Base-by-base conservation (phyloP, 2,888 invertebrate species). In the Heliconius charithonia region DNA sequence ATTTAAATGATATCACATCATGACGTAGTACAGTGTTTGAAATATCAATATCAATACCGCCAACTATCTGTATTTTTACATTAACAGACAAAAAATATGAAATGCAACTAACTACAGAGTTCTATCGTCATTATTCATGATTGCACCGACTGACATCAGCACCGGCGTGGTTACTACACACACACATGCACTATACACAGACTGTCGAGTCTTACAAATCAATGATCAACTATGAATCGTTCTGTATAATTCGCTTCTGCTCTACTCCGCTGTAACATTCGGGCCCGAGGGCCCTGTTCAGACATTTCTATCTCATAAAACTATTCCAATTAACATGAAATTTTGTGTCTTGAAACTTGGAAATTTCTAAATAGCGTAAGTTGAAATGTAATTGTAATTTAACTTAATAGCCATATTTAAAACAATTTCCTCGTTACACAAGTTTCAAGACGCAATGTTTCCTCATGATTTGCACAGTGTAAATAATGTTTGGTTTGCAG, bases 401-500 rank as follows among this genome's bases (percentile, higher is more conserved):
- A 59, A 37, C 25, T 67, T 32, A 59, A 37, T 59, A n/a, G 16
- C 32, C 32, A 27, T 56, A 27, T 76, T 56, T 67, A 37, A 45
- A 65, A 45, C n/a, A 37, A 67, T 59, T 66, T 32, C 19, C 66
- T 56, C 10, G 45, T 74, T 45, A 27, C 27, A 25, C 74, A 78
- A 75, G 81, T 79, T 81, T 80, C 80, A 77, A 80, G 81, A 86
- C 87, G 86, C 87, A 87, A 84, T 85, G 83, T 84, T 87, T 85
- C 85, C 72, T 78, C 77, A 78, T 77, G 75, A 27, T 77, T 81
- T 74, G 59, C 70, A 76, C 69, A 73, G 75, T 80, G 79, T 83
- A 86, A 84, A 84, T 84, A 81, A 82, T 81, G 82, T 80, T 83
- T 85, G 80, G 81, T 84, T 84, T 90, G 83, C 95, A 97, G 96